phyloP scores from a whole-genome alignment of 2,888 invertebrate genomes.

The Penaeus monodon region DNA sequence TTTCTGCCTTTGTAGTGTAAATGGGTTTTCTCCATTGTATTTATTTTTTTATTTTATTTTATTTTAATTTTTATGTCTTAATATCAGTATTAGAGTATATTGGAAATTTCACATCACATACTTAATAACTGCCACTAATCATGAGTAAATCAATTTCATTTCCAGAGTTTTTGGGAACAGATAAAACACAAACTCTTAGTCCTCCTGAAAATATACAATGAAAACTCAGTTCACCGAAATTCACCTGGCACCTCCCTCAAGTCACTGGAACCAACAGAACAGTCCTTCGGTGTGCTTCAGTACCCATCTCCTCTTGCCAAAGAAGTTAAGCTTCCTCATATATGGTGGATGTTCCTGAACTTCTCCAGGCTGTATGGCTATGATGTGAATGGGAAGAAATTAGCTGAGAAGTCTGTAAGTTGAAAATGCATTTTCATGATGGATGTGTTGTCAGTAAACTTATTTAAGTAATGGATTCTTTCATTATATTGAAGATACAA shows the following conservation, averaged over 20 bases:
- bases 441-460: no score
- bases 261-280: not conserved
- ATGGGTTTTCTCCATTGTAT: no score
- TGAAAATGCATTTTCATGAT: not conserved
- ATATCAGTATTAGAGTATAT: not conserved
- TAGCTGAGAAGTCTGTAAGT: constrained; percentile 38
- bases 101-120: no score
- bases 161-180: constrained; percentile 52
- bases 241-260: not conserved
- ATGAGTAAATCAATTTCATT: not conserved
- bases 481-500: no score
- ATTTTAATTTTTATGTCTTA: not conserved
- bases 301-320: constrained; percentile 6
- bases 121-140: no score
- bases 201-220: constrained; percentile 42
- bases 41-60: not conserved
- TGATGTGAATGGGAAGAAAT: constrained; percentile 36
- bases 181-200: constrained; percentile 45
- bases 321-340: constrained; percentile 38
- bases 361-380: constrained; percentile 30
- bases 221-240: constrained; percentile 1
- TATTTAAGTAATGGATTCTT: no score
- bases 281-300: not conserved
- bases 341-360: constrained; percentile 51
- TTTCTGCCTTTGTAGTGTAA: not conserved